Evolutionary conservation across 2,888 invertebrate genomes (phyloP), one percentile per base, ranked within the genome.

Genomic region (Siphonodentalium dalli): DNA sequence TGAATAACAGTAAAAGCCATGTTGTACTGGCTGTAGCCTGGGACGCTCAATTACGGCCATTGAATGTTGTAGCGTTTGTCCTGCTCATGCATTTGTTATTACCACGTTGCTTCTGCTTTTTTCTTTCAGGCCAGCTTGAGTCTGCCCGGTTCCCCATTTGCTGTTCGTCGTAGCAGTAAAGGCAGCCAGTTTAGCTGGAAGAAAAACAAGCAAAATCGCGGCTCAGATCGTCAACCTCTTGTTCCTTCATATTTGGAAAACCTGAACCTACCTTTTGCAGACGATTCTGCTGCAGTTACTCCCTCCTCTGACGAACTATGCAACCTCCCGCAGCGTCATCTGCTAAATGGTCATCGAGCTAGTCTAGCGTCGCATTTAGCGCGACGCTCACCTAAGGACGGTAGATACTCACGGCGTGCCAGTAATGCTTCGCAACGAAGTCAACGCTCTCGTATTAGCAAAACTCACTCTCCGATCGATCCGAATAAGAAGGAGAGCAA

Each of bases 131-230:
- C 93, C 80, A 96, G 95, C 84, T 88, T 94, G 83, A 96, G 95
- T 84, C 88, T 97, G 81, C 96, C 96, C 76, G 95, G 95, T 74
- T 96, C 96, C 72, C 96, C 96, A 73, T 95, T 94, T 88, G 92
- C 92, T 85, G 86, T 90, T 75, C 89, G 95, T 62, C 88, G 94
- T 71, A 58, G 64, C 37, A 56, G 91, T 91, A 68, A 93, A 92
- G 49, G 74, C 52, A 71, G 61, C 55, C 58, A 92, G 71, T 92
- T 92, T 69, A 93, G 93, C 73, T 61, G 66, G 55, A 66, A 64
- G 57, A 58, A 66, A 51, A 61, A 61, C 38, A 54, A 59, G 48
- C 58, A 63, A 26, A 50, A 55, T 24, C 50, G 56, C 37, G 52
- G 61, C 31, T 57, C 92, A 79, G 95, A 96, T 84, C 88, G 93